These are phyloP conservation scores for Craniophora ligustri DNA, from an alignment of 2,888 invertebrate species.

Conservation along the genomic window DNA sequence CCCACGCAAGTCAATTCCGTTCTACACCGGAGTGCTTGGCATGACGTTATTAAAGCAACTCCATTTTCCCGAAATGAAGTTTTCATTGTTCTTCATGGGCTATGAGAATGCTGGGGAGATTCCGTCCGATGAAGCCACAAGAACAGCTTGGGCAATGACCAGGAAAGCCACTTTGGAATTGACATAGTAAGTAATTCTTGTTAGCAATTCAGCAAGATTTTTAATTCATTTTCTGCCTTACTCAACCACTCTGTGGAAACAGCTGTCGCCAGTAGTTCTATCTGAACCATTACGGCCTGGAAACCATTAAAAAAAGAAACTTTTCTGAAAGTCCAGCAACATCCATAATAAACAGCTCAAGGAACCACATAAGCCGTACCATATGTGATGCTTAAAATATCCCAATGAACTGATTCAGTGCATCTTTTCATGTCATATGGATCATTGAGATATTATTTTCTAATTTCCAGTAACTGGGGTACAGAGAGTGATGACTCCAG, in stretches of 20 bases:
- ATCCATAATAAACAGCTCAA: no score
- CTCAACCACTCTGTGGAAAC: no score
- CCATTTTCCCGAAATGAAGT: slow-evolving; percentile 96
- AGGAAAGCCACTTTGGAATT: slow-evolving; percentile 96
- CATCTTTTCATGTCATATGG: no score
- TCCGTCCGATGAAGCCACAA: slow-evolving; percentile 91
- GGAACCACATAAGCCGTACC: no score
- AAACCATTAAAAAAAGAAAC: no score
- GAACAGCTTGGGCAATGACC: slow-evolving; percentile 93
- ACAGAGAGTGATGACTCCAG: slow-evolving; percentile 94
- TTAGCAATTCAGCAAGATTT: no score
- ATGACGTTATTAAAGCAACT: slow-evolving; percentile 96
- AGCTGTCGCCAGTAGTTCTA: no score
- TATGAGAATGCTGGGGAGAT: slow-evolving; percentile 93
- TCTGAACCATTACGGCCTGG: no score
- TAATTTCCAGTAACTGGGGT: slow-evolving; percentile 96
- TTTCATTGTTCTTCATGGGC: slow-evolving; percentile 94
- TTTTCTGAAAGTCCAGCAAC: no score
- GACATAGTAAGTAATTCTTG: slow-evolving; percentile 95
- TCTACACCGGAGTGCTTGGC: slow-evolving; percentile 96
- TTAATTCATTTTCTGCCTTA: no score
- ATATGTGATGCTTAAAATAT: no score
- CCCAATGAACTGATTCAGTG: no score
- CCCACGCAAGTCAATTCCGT: slow-evolving; percentile 95
- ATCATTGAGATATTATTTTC: not conserved